Percentiles rank a stretch among this genome's conserved stretches.
Conservation (phyloP, 2,113 vertebrate species). For the Triplophysa rosa region DNA sequence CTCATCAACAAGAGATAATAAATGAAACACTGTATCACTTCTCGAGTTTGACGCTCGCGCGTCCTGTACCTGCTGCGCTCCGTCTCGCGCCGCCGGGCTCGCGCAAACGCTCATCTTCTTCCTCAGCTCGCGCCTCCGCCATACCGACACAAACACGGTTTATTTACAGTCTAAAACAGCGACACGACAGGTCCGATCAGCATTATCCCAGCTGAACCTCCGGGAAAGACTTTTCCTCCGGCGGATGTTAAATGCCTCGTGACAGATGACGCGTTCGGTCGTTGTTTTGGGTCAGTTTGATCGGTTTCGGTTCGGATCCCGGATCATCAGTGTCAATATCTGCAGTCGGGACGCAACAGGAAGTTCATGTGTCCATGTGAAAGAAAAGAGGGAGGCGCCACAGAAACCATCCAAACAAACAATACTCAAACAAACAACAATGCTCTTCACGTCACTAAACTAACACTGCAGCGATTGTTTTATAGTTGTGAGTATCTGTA, state of each 20-base stretch:
- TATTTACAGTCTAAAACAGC: background rate
- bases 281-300: too few species aligned
- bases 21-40: background rate
- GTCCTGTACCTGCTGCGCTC: slow-evolving; percentile 43
- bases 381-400: slow-evolving; percentile 37
- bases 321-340: background rate
- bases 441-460: background rate
- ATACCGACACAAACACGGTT: slow-evolving; percentile 61
- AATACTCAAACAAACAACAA: too few species aligned
- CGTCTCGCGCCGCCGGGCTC: slow-evolving; percentile 71
- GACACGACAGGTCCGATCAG: background rate
- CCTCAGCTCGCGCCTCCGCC: slow-evolving; percentile 84
- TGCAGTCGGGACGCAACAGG: slow-evolving; percentile 47
- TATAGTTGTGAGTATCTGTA: too few species aligned
- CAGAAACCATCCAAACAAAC: background rate
- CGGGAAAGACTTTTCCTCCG: background rate
- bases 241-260: background rate
- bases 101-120: slow-evolving; percentile 80
- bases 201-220: background rate
- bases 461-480: too few species aligned
- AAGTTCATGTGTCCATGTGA: slow-evolving; percentile 36
- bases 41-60: background rate
- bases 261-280: background rate
- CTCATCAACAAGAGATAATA: background rate
- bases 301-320: too few species aligned